Base-by-base conservation (phyloP, 1,140 invertebrate species). In the Bursaphelenchus mucronatus region DNA sequence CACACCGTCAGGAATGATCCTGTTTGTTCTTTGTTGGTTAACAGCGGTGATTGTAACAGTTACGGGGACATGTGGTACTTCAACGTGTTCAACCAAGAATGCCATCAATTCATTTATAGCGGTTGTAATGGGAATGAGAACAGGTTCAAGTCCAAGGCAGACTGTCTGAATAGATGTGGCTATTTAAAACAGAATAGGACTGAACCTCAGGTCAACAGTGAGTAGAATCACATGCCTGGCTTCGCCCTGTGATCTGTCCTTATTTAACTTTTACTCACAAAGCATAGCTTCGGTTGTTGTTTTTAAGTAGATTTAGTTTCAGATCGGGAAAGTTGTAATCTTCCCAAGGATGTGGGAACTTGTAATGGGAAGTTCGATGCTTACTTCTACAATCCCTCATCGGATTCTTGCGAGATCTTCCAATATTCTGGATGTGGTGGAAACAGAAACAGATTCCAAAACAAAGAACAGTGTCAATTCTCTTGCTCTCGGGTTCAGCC, bases 81-180 rank as follows among this genome's bases (percentile, higher is more conserved):
- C 50, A 75, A 77, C 54, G 39, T 50, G 30, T 70, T 69, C 59
- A 51, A 64, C 39, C 66, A 63, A 13, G 63, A 62, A 21, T 80
- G 78, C 54, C 69, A 68, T 45, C 43, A 30, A n/a, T 81, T 84
- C 68, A 85, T 82, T 85, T 44, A 89, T 71, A 86, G 87, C 0
- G 90, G 91, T 46, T 94, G 91, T 76, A 87, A 86, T 8, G 90
- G 90, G 47, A 95, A 94, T 80, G 83, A 85, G 55, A 96, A 96
- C 80, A 88, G 89, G 71, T 96, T 91, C 84, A 85, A 86, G 44
- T 85, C 84, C n/a, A 82, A 86, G 39, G 87, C 90, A 49, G 87
- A 90, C 71, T 95, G 92, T 83, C 85, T 89, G 67, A 84, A 86
- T 63, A 86, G 87, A 54, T 96, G 92, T 82, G 75, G 70, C 3